phyloP scores from a whole-genome alignment of 2,888 invertebrate genomes.

The Oegoconia quadripuncta region DNA sequence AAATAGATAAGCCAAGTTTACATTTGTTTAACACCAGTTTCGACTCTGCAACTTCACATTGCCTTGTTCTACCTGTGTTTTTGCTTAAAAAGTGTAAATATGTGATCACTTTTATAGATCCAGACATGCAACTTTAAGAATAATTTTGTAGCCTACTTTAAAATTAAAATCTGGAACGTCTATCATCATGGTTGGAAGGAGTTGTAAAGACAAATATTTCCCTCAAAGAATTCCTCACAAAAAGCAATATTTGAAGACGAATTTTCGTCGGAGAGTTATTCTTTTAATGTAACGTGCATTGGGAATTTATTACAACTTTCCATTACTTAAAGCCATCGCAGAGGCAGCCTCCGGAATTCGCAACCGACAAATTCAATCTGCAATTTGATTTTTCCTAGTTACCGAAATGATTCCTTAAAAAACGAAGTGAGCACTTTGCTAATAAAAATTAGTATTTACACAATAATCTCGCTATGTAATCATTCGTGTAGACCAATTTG shows the following conservation, averaged over 20 bases:
- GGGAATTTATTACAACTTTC: constrained; percentile 39
- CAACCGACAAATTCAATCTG: constrained; percentile 31
- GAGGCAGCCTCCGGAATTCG: constrained; percentile 29
- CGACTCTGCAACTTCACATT: too few species aligned
- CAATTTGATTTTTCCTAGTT: background rate
- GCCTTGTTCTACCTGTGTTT: too few species aligned
- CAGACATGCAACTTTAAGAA: background rate
- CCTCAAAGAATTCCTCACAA: constrained; percentile 23
- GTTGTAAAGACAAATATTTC: constrained; percentile 1
- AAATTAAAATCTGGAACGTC: background rate
- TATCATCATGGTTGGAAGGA: background rate
- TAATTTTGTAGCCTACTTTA: background rate
- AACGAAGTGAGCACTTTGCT: too few species aligned
- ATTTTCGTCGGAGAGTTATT: constrained; percentile 39
- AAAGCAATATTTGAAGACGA: constrained; percentile 42
- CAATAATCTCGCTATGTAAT: too few species aligned
- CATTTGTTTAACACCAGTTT: too few species aligned
- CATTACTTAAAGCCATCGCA: constrained; percentile 30
- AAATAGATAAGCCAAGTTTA: too few species aligned
- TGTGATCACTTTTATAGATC: too few species aligned
- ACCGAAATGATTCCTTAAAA: too few species aligned
- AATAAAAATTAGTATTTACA: too few species aligned
- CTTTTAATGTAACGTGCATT: constrained; percentile 34
- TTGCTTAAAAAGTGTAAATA: too few species aligned
- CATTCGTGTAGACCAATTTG: too few species aligned